Base-by-base conservation (phyloP, 2,113 vertebrate species). In the Planiliza haematocheilus region DNA sequence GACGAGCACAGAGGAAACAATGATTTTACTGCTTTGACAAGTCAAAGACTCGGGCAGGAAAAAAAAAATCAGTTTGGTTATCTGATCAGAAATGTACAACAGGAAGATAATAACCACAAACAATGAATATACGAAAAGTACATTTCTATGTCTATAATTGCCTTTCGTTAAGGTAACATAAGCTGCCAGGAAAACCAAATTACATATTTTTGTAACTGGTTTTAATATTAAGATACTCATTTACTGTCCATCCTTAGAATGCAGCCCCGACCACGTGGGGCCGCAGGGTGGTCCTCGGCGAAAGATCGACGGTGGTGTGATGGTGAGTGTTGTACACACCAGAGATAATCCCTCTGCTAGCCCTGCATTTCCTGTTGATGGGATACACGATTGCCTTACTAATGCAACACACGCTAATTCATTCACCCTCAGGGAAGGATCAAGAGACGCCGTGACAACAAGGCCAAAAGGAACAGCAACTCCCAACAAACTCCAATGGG, bases 301-400 rank as follows among this genome's bases (percentile, higher is more conserved):
- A n/a, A 94, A 93, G 84, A 85, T 9, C 50, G 91, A 93, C 57
- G 93, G 92, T 0, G 93, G 93, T 1, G 94, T 95, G 39, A 91
- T 60, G 84, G 94, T 95, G 49, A 92, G 91, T 79, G 21, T 11
- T 11, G 4, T 18, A 53, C 12, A 62, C 45, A 48, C 4, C 16
- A 9, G 8, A 50, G 14, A 69, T 73, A 42, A 49, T 57, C 16
- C 13, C 14, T 49, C 16, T 9, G 1, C 30, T n/a, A 1, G 8
- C 3, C 13, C 8, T 39, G 11, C 24, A 50, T 78, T 78, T 83
- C 66, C 57, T 82, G 83, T 70, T 70, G 55, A 81, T 7, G 5
- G 34, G 13, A 60, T 2, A 39, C 17, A 10, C 59, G 63, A 73
- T 52, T 58, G 12, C 36, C 24, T 30, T 30, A 2, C 13, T 49